Evolutionary conservation across 2,888 invertebrate species (phyloP).

Genomic region (Microchrysa polita): DNA sequence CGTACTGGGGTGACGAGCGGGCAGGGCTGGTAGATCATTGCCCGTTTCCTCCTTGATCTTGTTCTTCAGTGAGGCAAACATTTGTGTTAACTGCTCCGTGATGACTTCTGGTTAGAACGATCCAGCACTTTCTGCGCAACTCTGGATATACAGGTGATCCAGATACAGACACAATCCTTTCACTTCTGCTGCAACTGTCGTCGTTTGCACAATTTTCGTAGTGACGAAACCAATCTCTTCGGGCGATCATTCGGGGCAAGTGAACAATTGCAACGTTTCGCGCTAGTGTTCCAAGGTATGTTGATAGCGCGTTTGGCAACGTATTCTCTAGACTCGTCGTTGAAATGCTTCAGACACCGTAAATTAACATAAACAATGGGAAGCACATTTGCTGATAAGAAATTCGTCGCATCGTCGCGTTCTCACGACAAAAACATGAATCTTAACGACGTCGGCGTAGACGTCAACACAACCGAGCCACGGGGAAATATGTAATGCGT

Average conservation of each 20-base stretch:
- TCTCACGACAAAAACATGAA: neutral
- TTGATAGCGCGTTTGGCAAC: conserved; percentile 18
- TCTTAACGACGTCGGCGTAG: neutral
- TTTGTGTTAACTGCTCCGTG: conserved; percentile 59
- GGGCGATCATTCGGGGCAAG: conserved; percentile 41
- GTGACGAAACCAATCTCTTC: conserved; percentile 43
- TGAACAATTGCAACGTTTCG: conserved; percentile 14
- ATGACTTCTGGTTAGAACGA: neutral
- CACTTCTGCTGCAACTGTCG: neutral
- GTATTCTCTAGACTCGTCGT: conserved; percentile 8
- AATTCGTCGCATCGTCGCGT: conserved; percentile 26
- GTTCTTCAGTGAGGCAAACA: conserved; percentile 89
- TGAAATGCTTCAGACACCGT: conserved; percentile 16
- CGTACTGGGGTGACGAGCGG: conserved; percentile 17
- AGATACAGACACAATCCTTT: neutral
- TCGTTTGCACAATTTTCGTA: conserved; percentile 22
- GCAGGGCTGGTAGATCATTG: conserved; percentile 72
- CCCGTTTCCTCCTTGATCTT: conserved; percentile 91
- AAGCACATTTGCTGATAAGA: conserved; percentile 40
- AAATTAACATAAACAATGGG: conserved; percentile 43
- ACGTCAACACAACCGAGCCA: neutral
- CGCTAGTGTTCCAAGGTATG: no score
- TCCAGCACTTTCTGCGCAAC: no score
- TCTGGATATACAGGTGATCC: neutral
- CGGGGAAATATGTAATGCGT: no score